Conservation (phyloP, 2,113 vertebrate genomes). For the Azemiops feae region DNA sequence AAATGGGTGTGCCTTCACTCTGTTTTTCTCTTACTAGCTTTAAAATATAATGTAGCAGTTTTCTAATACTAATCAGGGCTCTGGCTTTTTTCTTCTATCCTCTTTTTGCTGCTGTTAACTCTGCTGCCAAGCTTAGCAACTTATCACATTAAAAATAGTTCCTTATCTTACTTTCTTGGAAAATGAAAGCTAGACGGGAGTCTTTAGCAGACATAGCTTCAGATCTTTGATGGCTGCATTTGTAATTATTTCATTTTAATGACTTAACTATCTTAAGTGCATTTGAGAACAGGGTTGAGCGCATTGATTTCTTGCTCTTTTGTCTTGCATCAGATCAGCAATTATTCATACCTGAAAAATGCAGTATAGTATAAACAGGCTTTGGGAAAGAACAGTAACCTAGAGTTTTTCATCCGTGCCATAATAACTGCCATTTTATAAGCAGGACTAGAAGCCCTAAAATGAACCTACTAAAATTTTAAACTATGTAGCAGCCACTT, state of each 20-base stretch:
- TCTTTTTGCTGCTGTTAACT: neutral
- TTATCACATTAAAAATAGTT: slow-evolving; percentile 1
- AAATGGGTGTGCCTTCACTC: neutral
- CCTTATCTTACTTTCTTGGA: slow-evolving; percentile 8
- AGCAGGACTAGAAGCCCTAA: neutral
- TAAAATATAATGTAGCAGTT: neutral
- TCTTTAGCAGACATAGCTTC: neutral
- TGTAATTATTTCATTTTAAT: neutral
- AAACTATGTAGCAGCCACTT: neutral
- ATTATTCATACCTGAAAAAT: rapidly evolving
- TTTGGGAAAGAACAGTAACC: neutral
- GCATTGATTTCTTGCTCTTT: rapidly evolving
- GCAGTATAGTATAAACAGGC: neutral
- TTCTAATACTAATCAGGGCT: neutral
- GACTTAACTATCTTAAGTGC: neutral
- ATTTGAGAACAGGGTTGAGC: rapidly evolving
- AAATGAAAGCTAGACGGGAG: slow-evolving; percentile 1
- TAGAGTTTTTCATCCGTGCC: neutral
- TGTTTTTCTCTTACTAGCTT: neutral
- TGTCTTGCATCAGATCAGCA: rapidly evolving
- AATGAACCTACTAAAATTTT: no score
- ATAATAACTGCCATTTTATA: neutral
- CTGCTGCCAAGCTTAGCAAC: neutral
- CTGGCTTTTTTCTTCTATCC: neutral
- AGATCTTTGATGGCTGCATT: neutral